Percentiles rank a stretch among this genome's conserved stretches.
Conservation (phyloP, 2,888 invertebrate species). For the Neoitamus cyanurus region DNA sequence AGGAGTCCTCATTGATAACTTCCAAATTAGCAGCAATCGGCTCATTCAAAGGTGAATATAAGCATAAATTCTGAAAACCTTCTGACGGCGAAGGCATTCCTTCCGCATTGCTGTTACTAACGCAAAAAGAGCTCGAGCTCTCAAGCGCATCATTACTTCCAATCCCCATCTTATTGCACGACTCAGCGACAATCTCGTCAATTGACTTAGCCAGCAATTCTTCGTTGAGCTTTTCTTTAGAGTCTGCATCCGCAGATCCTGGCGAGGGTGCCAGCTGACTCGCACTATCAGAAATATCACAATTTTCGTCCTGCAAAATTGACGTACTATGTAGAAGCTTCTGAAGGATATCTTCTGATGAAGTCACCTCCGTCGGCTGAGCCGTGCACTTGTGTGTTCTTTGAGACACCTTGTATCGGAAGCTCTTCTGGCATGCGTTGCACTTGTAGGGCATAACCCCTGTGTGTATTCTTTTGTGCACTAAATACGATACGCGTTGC, state of each 20-base stretch:
- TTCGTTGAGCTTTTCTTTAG: constrained; percentile 54
- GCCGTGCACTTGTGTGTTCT: constrained; percentile 82
- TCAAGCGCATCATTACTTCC: constrained; percentile 62
- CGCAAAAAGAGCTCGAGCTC: not conserved
- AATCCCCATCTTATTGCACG: constrained; percentile 64
- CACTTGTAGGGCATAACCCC: constrained; percentile 90
- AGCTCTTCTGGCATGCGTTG: constrained; percentile 81
- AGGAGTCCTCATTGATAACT: constrained; percentile 50
- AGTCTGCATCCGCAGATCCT: not conserved
- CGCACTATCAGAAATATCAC: constrained; percentile 1
- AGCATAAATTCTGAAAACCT: constrained; percentile 73
- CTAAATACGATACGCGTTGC: constrained; percentile 86
- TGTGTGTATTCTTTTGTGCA: constrained; percentile 75
- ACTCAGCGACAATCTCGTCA: constrained; percentile 65
- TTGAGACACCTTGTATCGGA: constrained; percentile 87
- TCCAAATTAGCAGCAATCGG: constrained; percentile 41
- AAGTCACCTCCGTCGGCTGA: constrained; percentile 69
- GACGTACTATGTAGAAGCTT: constrained; percentile 66
- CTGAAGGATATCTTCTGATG: constrained; percentile 67
- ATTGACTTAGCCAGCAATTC: constrained; percentile 61
- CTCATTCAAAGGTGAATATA: constrained; percentile 65
- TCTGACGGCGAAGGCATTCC: constrained; percentile 72
- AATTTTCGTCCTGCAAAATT: constrained; percentile 57
- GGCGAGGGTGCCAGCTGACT: constrained; percentile 47
- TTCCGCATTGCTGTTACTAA: constrained; percentile 42